Evolutionary conservation across 2,797 vertebrate species (phyloP).

Genomic region (Macrochelys suwanniensis): DNA sequence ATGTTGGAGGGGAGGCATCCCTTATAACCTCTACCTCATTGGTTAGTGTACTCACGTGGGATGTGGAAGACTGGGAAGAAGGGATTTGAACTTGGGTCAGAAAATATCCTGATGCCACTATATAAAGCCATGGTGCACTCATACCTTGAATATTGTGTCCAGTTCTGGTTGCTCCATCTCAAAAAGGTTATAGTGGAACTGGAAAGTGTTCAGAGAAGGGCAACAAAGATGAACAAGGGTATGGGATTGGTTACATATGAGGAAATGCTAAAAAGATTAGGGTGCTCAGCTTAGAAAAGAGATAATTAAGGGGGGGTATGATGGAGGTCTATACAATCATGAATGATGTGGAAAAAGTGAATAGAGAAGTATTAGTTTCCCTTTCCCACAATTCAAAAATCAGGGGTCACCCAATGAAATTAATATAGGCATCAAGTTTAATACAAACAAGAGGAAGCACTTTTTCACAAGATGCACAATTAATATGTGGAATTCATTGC

Average conservation of each 20-base stretch:
- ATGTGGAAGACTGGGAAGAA: too few relatives aligned
- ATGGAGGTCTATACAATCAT: neutral
- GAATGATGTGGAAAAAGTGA: neutral
- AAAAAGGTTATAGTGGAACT: neutral
- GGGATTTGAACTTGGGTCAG: too few relatives aligned
- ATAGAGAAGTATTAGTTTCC: neutral
- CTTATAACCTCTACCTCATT: too few relatives aligned
- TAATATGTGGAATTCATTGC: neutral
- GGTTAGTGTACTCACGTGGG: too few relatives aligned
- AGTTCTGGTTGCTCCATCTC: neutral
- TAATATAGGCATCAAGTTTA: neutral
- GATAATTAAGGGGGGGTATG: neutral
- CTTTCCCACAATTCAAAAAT: neutral
- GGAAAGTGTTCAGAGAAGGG: neutral
- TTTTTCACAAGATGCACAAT: neutral
- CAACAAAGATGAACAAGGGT: neutral
- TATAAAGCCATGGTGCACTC: neutral
- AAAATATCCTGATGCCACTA: neutral
- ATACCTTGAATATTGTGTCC: neutral
- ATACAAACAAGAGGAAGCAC: neutral
- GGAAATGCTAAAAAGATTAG: neutral
- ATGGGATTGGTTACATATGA: neutral
- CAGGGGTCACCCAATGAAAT: neutral
- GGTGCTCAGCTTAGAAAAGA: neutral
- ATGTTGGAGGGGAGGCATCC: too few relatives aligned